These are phyloP conservation scores for Macropis europaea DNA, from an alignment of 2,888 invertebrate genomes.

Conservation along the genomic window DNA sequence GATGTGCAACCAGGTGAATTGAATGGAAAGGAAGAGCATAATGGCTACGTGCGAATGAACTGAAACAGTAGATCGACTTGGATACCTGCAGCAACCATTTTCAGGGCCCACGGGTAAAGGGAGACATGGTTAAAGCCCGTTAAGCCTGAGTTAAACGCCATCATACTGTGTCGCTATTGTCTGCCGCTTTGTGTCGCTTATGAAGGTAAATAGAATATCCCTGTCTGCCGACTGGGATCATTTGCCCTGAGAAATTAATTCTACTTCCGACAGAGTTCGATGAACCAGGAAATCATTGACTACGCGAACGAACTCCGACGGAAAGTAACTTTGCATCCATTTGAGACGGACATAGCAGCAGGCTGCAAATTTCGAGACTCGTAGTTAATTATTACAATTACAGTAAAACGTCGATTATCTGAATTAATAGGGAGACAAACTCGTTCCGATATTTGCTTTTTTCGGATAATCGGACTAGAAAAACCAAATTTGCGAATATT, in stretches of 20 bases:
- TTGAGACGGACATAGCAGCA: too few relatives aligned
- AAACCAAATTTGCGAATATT: too few relatives aligned
- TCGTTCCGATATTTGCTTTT: too few relatives aligned
- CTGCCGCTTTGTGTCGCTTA: conserved; percentile 55
- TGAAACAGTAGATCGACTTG: conserved; percentile 56
- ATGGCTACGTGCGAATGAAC: conserved; percentile 47
- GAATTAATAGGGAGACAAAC: too few relatives aligned
- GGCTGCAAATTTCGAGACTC: too few relatives aligned
- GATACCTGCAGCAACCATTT: conserved; percentile 49
- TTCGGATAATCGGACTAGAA: too few relatives aligned
- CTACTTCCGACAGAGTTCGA: conserved; percentile 19
- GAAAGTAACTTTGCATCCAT: conserved; percentile 16
- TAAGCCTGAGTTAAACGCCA: conserved; percentile 65
- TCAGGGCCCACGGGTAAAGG: conserved; percentile 38
- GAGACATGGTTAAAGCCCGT: conserved; percentile 55
- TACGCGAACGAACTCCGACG: not conserved
- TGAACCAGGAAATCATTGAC: conserved; percentile 19
- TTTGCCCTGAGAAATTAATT: conserved; percentile 53
- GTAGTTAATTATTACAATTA: too few relatives aligned
- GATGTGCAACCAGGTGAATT: not conserved
- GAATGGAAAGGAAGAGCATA: not conserved
- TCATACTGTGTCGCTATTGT: conserved; percentile 54
- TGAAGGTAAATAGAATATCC: conserved; percentile 63
- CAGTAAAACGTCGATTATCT: too few relatives aligned
- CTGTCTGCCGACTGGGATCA: conserved; percentile 37